Evolutionary conservation across 2,797 vertebrate species (phyloP).

Genomic region (Erithacus rubecula): DNA sequence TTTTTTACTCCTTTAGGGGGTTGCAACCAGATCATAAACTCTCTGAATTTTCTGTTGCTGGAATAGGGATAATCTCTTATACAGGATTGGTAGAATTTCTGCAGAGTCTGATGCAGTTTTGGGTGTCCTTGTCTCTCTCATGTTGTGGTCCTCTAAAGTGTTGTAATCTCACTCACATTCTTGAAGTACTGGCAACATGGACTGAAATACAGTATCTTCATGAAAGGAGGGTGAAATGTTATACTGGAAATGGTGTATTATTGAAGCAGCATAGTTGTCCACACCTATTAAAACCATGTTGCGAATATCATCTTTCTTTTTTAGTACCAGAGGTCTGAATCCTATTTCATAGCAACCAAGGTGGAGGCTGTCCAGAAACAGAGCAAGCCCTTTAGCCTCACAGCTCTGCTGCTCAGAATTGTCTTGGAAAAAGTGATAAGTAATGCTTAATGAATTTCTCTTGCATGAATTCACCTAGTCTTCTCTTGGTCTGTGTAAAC

Average conservation of each 20-base stretch:
- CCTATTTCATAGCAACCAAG: background rate
- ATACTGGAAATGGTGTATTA: background rate
- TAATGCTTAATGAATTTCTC: slow-evolving; percentile 33
- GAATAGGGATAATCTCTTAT: background rate
- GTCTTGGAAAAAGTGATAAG: background rate
- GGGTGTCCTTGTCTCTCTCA: background rate
- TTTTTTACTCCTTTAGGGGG: background rate
- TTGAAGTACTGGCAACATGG: background rate
- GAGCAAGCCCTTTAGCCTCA: background rate
- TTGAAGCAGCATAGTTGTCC: background rate
- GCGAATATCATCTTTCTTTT: background rate
- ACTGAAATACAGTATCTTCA: background rate
- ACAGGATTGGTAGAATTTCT: background rate
- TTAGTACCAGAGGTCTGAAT: background rate
- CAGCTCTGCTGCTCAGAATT: background rate
- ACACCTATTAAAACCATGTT: background rate
- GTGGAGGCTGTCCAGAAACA: background rate
- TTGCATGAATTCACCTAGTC: slow-evolving; percentile 41
- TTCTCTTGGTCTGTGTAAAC: slow-evolving; percentile 36
- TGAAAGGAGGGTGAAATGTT: background rate
- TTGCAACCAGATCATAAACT: background rate
- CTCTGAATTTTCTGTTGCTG: background rate
- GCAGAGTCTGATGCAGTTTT: background rate
- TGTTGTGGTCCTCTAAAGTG: background rate
- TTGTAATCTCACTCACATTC: background rate